phyloP scores from a whole-genome alignment of 2,888 invertebrate species.

The Vesta saturnalis region DNA sequence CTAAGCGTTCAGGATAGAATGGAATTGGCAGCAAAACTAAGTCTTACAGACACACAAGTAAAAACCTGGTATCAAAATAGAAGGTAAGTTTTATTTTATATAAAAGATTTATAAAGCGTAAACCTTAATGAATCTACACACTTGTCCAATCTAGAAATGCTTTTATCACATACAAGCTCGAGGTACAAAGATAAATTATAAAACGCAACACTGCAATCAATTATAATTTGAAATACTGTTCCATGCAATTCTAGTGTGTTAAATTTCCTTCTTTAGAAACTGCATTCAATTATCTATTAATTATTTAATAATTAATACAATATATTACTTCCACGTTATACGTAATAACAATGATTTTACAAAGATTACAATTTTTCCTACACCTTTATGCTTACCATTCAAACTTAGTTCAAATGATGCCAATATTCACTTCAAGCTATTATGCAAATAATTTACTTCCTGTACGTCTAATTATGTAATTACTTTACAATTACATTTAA shows the following conservation, averaged over 20 bases:
- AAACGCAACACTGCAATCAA: slow-evolving; percentile 19
- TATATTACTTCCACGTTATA: slow-evolving; percentile 33
- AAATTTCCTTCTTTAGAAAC: slow-evolving; percentile 26
- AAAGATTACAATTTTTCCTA: no score
- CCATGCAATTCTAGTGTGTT: slow-evolving; percentile 17
- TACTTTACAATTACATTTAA: no score
- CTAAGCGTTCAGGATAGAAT: slow-evolving; percentile 96
- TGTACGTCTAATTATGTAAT: no score
- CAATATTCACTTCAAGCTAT: no score
- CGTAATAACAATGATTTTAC: not conserved
- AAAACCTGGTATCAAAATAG: slow-evolving; percentile 99
- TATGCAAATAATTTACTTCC: no score
- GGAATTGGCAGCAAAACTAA: slow-evolving; percentile 96
- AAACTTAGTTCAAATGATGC: no score
- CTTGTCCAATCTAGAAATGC: slow-evolving; percentile 9
- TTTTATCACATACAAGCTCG: slow-evolving; percentile 2
- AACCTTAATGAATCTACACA: slow-evolving; percentile 12
- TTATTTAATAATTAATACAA: slow-evolving; percentile 37
- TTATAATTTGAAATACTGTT: slow-evolving; percentile 20
- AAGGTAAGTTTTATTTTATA: slow-evolving; percentile 71
- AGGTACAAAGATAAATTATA: slow-evolving; percentile 15
- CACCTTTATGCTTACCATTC: no score
- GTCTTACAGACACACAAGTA: slow-evolving; percentile 98
- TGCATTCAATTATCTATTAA: slow-evolving; percentile 40
- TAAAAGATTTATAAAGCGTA: not conserved